phyloP scores from a whole-genome alignment of 1,140 invertebrate genomes.

The Patella vulgata region DNA sequence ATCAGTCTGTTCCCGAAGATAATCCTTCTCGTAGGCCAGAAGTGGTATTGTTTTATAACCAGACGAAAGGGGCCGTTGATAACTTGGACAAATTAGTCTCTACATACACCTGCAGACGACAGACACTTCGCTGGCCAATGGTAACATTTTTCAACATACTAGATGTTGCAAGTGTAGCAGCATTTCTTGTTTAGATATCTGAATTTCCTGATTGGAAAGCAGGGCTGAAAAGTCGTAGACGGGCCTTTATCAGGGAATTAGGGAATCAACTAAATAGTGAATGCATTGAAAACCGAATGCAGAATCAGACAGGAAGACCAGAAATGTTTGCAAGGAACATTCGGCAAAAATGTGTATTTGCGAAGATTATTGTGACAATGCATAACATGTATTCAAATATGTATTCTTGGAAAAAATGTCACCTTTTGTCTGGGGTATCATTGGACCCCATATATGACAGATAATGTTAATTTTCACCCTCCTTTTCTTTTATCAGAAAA shows the following conservation, averaged over 20 bases:
- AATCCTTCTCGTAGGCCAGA: conserved; percentile 53
- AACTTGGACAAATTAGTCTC: conserved; percentile 42
- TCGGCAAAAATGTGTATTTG: neutral
- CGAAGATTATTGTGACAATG: neutral
- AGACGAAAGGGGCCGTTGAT: conserved; percentile 67
- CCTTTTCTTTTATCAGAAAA: neutral
- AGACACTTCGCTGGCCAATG: conserved; percentile 38
- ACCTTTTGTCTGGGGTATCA: neutral
- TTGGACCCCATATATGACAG: neutral
- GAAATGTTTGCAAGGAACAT: conserved; percentile 7
- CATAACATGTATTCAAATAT: neutral
- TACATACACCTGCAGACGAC: conserved; percentile 31
- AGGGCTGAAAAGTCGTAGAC: neutral
- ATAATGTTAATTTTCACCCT: conserved; percentile 2
- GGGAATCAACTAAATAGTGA: neutral
- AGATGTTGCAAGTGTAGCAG: conserved; percentile 29
- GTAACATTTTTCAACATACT: conserved; percentile 38
- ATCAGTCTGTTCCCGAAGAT: conserved; percentile 10
- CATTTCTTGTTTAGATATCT: conserved; percentile 15
- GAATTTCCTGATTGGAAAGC: conserved; percentile 21
- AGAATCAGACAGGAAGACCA: neutral
- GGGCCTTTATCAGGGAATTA: conserved; percentile 1
- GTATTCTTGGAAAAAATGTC: conserved; percentile 1
- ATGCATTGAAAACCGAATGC: conserved; percentile 1
- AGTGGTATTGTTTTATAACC: conserved; percentile 65